Evolutionary conservation across 2,888 invertebrate genomes (phyloP), one percentile per base, ranked within the genome.

Genomic region (Tipula unca): DNA sequence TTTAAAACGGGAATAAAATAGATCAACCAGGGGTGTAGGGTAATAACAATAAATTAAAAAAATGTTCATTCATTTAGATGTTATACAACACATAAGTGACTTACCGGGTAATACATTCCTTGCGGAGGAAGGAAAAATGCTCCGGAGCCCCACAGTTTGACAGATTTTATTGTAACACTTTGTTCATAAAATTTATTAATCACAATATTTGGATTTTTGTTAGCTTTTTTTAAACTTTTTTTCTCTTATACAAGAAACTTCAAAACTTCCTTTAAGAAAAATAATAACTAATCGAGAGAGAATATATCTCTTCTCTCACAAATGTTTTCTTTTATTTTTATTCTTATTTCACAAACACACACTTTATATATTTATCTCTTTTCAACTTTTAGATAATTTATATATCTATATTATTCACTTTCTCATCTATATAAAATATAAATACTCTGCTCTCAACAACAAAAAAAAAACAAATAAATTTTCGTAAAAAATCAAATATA

Each of bases 91-190:
- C 48, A 48, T 10, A 69, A 36, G 85, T 86, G 85, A 95, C 96
- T 96, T 94, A 97, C 96, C 95, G 96, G 97, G 94, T 97, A 97
- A 93, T 96, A 97, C 95, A 97, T 96, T 95, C 97, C 97, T 95
- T 96, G 97, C 93, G 96, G 96, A 95, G 96, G 96, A 95, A 97
- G 95, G 93, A 97, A 96, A 94, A 96, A 97, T 92, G 96, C 96
- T 94, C 96, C 96, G 93, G 96, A 95, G 93, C 97, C 96, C 97
- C 97, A 97, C 97, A 97, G 97, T 95, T 97, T 97, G 97, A 94
- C 95, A 94, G 96, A 94, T 95, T 89, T 90, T 89, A 88, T 88
- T 89, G 88, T 88, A 83, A 39, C 86, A 69, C 86, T 86, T 84
- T 42, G 86, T 85, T 86, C 86, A 84, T 85, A 86, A 86, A 86